A percentile compares a stretch with the other conserved stretches of the same genome.
Conservation (phyloP, 2,888 invertebrate species). For the Agonopterix subpropinquella region DNA sequence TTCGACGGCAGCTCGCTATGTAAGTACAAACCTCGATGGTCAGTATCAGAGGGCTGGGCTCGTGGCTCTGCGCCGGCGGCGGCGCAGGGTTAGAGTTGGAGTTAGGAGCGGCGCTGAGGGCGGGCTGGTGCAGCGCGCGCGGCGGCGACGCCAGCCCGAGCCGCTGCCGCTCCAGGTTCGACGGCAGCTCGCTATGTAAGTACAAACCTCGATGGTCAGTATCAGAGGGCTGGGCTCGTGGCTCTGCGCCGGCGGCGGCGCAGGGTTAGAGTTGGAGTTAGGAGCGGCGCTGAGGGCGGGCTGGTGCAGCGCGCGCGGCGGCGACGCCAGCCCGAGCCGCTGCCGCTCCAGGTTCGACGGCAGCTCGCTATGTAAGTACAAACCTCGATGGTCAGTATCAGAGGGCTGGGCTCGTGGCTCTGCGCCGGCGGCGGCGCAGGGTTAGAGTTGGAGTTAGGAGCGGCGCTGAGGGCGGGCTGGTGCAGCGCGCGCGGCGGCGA, state of each 20-base stretch:
- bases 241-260: background rate
- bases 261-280: constrained; percentile 26
- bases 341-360: constrained; percentile 94
- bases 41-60: background rate
- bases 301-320: constrained; percentile 82
- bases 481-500: constrained; percentile 84
- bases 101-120: constrained; percentile 73
- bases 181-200: constrained; percentile 94
- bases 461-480: constrained; percentile 75
- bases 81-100: background rate
- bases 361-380: constrained; percentile 85
- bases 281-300: constrained; percentile 75
- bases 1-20: constrained; percentile 98
- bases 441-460: constrained; percentile 44
- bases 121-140: constrained; percentile 81
- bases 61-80: background rate
- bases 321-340: constrained; percentile 86
- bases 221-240: background rate
- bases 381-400: background rate
- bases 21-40: too few species aligned
- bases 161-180: constrained; percentile 90
- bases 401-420: background rate
- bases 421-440: background rate
- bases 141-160: constrained; percentile 87
- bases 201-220: too few species aligned